Evolutionary conservation across 2,113 vertebrate species (phyloP), one percentile per base, ranked within the genome.

Genomic region (Bothrops jararaca): DNA sequence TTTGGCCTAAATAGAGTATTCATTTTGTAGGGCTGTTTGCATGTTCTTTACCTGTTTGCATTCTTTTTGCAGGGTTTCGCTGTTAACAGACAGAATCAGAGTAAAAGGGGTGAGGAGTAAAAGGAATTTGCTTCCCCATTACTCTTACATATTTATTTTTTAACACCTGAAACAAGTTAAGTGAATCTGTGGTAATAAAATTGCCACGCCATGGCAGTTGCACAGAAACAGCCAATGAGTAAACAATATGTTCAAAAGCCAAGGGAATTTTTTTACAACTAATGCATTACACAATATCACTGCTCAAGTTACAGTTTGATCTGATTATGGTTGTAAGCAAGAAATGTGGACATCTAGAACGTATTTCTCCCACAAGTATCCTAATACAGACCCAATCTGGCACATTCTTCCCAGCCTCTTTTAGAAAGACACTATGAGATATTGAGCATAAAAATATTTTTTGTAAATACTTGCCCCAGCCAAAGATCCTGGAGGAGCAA

Each of bases 401-500:
- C 8, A 52, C 23, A 53, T 69, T 23, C 50, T 9, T 34, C 7
- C 88, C 3, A 64, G 24, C 18, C 57, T 92, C 12, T 34, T 90
- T 85, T 85, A 42, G 91, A 52, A 45, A 94, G 54, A 90, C 94
- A 69, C 15, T 0, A 0, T 85, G 52, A 48, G 60, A 80, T 22
- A 45, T 39, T 45, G 88, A n/a, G 20, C 2, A 94, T 54, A 93
- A 22, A 64, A 86, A 85, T 95, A 18, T 85, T 90, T 57, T 48
- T n/a, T 50, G 42, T 6, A 24, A 23, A 42, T 74, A 34, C 13
- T 29, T 45, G 8, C 39, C 69, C 22, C 18, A 0, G 3, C 1
- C 85, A 92, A 90, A 94, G 52, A 34, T 0, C 1, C 1, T 57
- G 57, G 89, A 45, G 91, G 87, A 91, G 48, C 93, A 95, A 88